A percentile compares a stretch with the other conserved stretches of the same genome.
phyloP scores from a whole-genome alignment of 1,140 invertebrate genomes.

The Parasteatoda tepidariorum region DNA sequence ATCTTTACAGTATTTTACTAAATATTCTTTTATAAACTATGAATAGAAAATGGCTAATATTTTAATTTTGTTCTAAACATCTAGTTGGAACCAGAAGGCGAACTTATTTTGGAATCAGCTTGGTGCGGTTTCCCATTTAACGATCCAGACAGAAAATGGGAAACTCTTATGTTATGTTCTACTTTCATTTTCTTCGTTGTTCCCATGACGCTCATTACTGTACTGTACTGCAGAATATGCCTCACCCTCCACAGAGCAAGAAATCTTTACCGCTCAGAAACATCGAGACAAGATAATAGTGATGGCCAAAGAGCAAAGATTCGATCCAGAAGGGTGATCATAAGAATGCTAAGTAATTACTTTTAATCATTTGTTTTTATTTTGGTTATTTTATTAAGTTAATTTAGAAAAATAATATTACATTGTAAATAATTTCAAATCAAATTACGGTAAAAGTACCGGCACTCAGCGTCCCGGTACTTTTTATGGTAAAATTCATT shows the following conservation, averaged over 20 bases:
- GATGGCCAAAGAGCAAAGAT: conserved; percentile 35
- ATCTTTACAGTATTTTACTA: too few relatives aligned
- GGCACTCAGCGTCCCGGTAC: too few relatives aligned
- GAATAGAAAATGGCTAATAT: too few relatives aligned
- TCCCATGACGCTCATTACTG: conserved; percentile 61
- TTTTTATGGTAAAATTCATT: too few relatives aligned
- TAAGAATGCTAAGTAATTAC: conserved; percentile 63
- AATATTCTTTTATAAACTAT: too few relatives aligned
- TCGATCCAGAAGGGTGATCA: conserved; percentile 63
- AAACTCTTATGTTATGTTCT: conserved; percentile 67
- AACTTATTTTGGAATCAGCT: conserved; percentile 65
- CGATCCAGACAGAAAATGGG: conserved; percentile 63
- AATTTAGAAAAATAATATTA: too few relatives aligned
- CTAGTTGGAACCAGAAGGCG: conserved; percentile 18
- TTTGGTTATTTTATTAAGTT: too few relatives aligned
- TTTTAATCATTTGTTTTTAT: too few relatives aligned
- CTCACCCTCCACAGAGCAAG: conserved; percentile 61
- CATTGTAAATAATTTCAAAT: too few relatives aligned
- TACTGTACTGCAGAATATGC: conserved; percentile 62
- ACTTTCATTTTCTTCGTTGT: conserved; percentile 67
- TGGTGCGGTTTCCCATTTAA: conserved; percentile 66
- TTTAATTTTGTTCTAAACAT: background rate
- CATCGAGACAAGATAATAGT: conserved; percentile 15
- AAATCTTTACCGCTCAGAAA: conserved; percentile 25
- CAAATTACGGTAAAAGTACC: too few relatives aligned